Evolutionary conservation across 2,113 vertebrate species (phyloP).

Genomic region (Fregetta grallaria): DNA sequence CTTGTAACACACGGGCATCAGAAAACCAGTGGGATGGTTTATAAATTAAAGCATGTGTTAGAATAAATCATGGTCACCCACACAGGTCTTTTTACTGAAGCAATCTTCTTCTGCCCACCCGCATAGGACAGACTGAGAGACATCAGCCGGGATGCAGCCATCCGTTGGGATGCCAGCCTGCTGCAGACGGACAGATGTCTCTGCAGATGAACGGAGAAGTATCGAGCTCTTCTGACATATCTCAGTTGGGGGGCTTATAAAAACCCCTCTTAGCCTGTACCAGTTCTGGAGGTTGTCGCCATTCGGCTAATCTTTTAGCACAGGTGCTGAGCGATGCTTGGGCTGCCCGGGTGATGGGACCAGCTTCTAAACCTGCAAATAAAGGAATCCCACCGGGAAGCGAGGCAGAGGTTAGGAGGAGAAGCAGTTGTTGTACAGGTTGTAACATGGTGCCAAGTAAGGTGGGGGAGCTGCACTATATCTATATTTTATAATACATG

Average conservation of each 20-base stretch:
- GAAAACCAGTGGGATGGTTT: neutral
- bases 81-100: neutral
- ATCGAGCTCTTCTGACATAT: neutral
- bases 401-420: neutral
- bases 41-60: neutral
- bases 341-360: neutral
- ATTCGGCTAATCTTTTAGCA: neutral
- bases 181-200: neutral
- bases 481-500: constrained; percentile 52
- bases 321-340: accelerated
- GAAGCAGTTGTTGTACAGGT: neutral
- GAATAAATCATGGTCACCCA: neutral
- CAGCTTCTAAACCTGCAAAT: neutral
- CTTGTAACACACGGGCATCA: accelerated
- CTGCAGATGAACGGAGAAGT: neutral
- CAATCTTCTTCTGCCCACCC: neutral
- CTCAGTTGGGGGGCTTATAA: neutral
- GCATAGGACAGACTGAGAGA: neutral
- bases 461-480: constrained; percentile 20
- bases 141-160: neutral
- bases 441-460: neutral
- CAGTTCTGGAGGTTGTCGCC: neutral
- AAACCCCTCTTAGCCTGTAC: neutral
- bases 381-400: neutral
- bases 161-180: neutral